These are phyloP conservation scores for Aphelocoma californica DNA, from an alignment of 2,797 vertebrate genomes.

Conservation along the genomic window DNA sequence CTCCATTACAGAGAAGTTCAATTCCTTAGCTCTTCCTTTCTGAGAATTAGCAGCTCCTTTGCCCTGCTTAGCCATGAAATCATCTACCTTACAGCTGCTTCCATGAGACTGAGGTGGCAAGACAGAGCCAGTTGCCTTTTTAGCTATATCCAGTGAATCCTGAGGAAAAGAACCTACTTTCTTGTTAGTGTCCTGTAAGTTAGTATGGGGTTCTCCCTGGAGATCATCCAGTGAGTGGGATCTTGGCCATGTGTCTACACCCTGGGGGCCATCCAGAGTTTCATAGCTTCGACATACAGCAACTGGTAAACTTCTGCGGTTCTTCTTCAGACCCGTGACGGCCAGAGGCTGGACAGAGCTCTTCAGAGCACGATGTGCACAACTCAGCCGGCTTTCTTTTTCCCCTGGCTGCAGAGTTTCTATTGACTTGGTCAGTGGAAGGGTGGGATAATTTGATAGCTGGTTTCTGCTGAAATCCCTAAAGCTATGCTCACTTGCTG, in stretches of 20 bases:
- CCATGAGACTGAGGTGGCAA: not conserved
- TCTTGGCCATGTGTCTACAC: slow-evolving; percentile 79
- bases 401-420: slow-evolving; percentile 76
- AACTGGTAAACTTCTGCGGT: slow-evolving; percentile 79
- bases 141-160: slow-evolving; percentile 59
- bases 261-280: slow-evolving; percentile 80
- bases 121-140: slow-evolving; percentile 10
- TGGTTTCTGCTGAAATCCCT: slow-evolving; percentile 78
- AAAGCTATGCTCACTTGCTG: slow-evolving; percentile 77
- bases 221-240: slow-evolving; percentile 92
- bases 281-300: slow-evolving; percentile 89
- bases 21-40: slow-evolving; percentile 54
- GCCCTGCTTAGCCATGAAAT: slow-evolving; percentile 60
- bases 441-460: slow-evolving; percentile 83
- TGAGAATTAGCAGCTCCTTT: slow-evolving; percentile 58
- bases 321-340: slow-evolving; percentile 73
- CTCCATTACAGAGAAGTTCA: not conserved
- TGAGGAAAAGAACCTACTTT: slow-evolving; percentile 42
- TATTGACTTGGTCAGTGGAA: slow-evolving; percentile 82
- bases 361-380: slow-evolving; percentile 71
- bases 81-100: not conserved
- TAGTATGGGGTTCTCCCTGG: slow-evolving; percentile 74
- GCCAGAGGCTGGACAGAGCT: slow-evolving; percentile 75
- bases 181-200: slow-evolving; percentile 6
- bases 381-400: slow-evolving; percentile 75